A percentile compares a stretch with the other conserved stretches of the same genome.
phyloP scores from a whole-genome alignment of 2,797 vertebrate genomes.

The Schizopygopsis malacanthus region DNA sequence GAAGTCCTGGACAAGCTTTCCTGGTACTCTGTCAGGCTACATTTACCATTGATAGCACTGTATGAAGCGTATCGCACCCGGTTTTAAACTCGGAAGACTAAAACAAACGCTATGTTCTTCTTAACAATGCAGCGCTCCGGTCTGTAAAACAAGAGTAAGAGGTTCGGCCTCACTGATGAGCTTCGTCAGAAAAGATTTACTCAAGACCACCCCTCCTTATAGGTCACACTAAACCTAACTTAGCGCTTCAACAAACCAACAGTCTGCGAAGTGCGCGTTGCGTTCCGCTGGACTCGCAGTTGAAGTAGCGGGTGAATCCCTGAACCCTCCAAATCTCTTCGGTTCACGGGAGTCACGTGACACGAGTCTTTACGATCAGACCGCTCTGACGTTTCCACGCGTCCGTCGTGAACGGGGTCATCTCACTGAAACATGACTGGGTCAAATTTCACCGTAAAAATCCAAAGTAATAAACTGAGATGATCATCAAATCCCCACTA shows the following conservation, averaged over 20 bases:
- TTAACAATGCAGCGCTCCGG: slow-evolving; percentile 3
- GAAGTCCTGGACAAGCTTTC: background rate
- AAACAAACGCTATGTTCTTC: background rate
- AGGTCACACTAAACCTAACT: slow-evolving; percentile 8
- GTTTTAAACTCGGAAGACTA: background rate
- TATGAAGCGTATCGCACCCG: background rate
- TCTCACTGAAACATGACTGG: background rate
- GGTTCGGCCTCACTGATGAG: slow-evolving; percentile 7
- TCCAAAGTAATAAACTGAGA: background rate
- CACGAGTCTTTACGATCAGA: slow-evolving; percentile 8
- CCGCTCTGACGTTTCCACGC: slow-evolving; percentile 24
- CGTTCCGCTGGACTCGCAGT: slow-evolving; percentile 8
- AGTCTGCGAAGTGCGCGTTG: background rate
- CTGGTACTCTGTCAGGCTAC: background rate
- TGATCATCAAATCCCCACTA: background rate
- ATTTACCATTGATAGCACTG: background rate
- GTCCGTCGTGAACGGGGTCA: background rate
- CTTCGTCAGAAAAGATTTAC: slow-evolving; percentile 3
- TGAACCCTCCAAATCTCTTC: background rate
- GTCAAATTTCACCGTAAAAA: background rate
- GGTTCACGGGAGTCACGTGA: slow-evolving; percentile 28
- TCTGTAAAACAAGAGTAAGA: background rate
- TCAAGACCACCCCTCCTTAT: background rate
- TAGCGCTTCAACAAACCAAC: background rate
- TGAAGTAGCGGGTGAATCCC: slow-evolving; percentile 8